A percentile compares a stretch with the other conserved stretches of the same genome.
Conservation (phyloP, 2,797 vertebrate genomes). For the Manis pentadactyla region DNA sequence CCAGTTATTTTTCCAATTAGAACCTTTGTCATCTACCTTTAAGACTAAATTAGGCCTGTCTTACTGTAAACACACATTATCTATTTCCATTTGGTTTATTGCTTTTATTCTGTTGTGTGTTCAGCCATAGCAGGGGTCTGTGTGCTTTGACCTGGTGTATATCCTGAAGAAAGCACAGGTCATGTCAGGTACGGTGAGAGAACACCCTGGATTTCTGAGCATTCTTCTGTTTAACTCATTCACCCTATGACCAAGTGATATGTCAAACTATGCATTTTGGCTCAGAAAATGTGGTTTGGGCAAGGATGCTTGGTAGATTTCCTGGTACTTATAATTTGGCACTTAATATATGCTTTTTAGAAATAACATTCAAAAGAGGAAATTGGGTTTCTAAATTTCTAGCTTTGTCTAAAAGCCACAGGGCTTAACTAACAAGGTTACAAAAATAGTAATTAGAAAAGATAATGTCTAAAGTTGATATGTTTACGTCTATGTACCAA, state of each 20-base stretch:
- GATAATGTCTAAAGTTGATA: neutral
- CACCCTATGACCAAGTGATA: neutral
- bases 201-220: neutral
- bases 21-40: neutral
- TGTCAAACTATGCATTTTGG: neutral
- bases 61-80: neutral
- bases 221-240: neutral
- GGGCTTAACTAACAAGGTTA: neutral
- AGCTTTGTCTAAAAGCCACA: neutral
- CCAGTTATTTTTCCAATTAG: neutral
- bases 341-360: conserved; percentile 3
- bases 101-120: neutral
- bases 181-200: neutral
- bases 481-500: neutral
- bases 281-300: neutral
- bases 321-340: conserved; percentile 4
- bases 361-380: conserved; percentile 7
- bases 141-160: neutral
- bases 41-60: neutral
- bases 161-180: neutral
- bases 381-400: neutral
- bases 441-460: neutral
- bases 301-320: neutral
- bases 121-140: neutral
- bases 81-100: neutral